These are phyloP conservation scores for Heliconius sara DNA, from an alignment of 2,888 invertebrate species.

Conservation along the genomic window DNA sequence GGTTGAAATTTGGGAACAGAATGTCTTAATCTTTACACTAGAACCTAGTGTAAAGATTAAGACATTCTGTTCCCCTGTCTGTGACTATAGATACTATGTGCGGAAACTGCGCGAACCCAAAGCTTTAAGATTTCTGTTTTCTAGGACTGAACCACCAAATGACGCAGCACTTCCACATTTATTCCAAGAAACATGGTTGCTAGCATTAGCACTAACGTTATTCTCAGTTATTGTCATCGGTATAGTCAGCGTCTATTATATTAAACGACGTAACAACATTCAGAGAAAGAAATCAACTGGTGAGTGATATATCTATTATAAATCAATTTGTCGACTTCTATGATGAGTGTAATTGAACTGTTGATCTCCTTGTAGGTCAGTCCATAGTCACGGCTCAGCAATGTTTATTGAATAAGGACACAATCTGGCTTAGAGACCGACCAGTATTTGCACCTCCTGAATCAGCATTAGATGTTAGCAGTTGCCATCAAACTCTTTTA, in stretches of 20 bases:
- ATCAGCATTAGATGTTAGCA: constrained; percentile 69
- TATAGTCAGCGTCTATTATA: constrained; percentile 75
- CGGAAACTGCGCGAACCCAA: too few species aligned
- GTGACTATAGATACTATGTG: too few species aligned
- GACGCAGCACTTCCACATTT: constrained; percentile 75
- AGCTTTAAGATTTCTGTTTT: constrained; percentile 37
- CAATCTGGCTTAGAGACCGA: constrained; percentile 78
- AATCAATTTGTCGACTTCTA: constrained; percentile 44
- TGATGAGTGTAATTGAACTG: constrained; percentile 64
- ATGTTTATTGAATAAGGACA: constrained; percentile 81
- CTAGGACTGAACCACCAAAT: constrained; percentile 78
- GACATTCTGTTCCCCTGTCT: too few species aligned
- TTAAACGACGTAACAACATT: constrained; percentile 71
- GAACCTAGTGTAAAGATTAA: too few species aligned
- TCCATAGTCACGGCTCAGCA: constrained; percentile 80
- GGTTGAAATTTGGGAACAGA: too few species aligned
- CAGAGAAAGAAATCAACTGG: constrained; percentile 78
- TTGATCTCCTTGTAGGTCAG: constrained; percentile 76
- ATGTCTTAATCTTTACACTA: too few species aligned
- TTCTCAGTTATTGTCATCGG: constrained; percentile 75
- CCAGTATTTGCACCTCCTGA: constrained; percentile 76
- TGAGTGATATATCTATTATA: constrained; percentile 54
- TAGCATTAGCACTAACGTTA: constrained; percentile 72
- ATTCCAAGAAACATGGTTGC: constrained; percentile 77
- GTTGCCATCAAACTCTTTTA: constrained; percentile 78